Base-by-base conservation (phyloP, 1,140 invertebrate genomes). In the Listronotus bonariensis region DNA sequence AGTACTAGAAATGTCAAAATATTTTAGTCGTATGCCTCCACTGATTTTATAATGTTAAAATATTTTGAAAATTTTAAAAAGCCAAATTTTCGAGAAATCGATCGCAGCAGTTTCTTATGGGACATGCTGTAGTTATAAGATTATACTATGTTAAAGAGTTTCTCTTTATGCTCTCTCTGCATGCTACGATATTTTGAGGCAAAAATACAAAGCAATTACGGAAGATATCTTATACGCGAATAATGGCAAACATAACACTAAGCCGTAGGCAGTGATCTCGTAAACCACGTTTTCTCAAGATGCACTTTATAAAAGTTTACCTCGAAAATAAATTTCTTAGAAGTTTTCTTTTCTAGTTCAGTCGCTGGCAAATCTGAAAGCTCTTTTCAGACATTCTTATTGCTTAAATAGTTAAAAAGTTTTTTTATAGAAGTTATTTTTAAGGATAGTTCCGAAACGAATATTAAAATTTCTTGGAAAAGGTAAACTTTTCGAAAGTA, bases 351-450 rank as follows among this genome's bases (percentile, higher is more conserved):
- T 48, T 57, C 42, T 20, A 45, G 31, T 34, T 57, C 43, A 10
- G 55, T 48, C 42, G n/a, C 55, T 9, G n/a, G 55, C 42, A 6
- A 46, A 57, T 15, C 42, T 43, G 26, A 57, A 57, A 57, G 42
- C 43, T 34, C 26, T 48, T 57, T 57, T 57, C 55, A 57, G 36
- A 46, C 55, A 18, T 20, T 31, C 55, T 57, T 57, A 57, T 48
- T 57, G 55, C 55, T 36, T 57, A 57, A 57, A 57, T 57, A 57
- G 55, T 57, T 55, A 57, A 57, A 45, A 36, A 31, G 46, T 45
- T 32, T n/a, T 57, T 57, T 57, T 57, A 57, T 57, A 31, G 32
- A 57, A 57, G 55, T 55, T 42, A 11, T 57, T 57, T 46, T 57
- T 14, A 36, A 46, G 34, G 43, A 46, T 36, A 48, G 20, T 18